Base-by-base conservation (phyloP, 53 echinoderm and acorn worm species). In the Temnopleurus reevesii region DNA sequence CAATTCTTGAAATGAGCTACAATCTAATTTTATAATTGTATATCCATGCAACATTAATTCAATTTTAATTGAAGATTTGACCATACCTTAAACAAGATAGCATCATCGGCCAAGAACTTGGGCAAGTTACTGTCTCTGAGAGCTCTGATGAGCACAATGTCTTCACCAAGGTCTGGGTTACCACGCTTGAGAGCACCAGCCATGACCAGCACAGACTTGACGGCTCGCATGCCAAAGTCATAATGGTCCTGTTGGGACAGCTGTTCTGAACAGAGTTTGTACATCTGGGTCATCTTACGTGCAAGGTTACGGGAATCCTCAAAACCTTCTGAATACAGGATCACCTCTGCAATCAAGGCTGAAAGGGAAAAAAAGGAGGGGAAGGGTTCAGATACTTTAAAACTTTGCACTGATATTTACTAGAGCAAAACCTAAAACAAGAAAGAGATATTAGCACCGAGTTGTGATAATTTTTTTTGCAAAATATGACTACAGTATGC, bases 221-320 rank as follows among this genome's bases (percentile, higher is more conserved):
- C 99, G 46, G 99, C 99, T 24, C 99, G 92, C 99, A 99, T 99
- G 28, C 96, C 99, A 91, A 99, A 99, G 86, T 99, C 99, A 63
- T 96, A 99, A 77, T 99, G 99, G 46, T 99, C 99, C 89, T 99
- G 99, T 80, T 99, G 99, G 4, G 99, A 99, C 77, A 99, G 93
- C 92, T 99, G 99, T 61, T 99, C 99, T 19, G 96, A 94, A 89
- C 99, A 99, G 12, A 99, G 93, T 80, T 94, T 99, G 96, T 99
- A 99, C 99, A 99, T 99, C 93, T 99, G 99, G 34, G 96, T 96
- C 99, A 99, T 99, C 79, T 99, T 99, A 54, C 94, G 93, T 54
- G 99, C 99, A 4, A 99, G 90, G 81, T 89, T 96, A 64, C 91
- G 93, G 59, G 99, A 99, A 60, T 91, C 92, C 34, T 99, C 94